Base-by-base conservation (phyloP, 2,797 vertebrate species). In the Tamandua tetradactyla region DNA sequence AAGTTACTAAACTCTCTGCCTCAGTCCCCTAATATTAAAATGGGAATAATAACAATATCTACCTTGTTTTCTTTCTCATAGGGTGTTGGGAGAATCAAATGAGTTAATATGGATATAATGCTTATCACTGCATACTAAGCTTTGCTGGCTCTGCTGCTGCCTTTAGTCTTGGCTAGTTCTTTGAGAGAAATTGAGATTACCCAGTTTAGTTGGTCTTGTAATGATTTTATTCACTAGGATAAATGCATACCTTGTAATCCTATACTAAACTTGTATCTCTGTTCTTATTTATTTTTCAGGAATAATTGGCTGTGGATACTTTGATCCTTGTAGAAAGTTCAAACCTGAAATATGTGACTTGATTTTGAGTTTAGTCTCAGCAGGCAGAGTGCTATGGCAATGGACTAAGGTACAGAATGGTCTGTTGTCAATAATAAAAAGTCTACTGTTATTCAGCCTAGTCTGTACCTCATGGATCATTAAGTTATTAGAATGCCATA, bases 241-340 rank as follows among this genome's bases (percentile, higher is more conserved):
- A 72, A 84, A 76, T 30, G 59, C 66, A 15, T 15, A 47, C 52
- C 79, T 74, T 52, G 2, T 80, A 84, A 84, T 79, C 44, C 79
- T 37, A 69, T 52, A 59, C 20, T 68, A 80, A 94, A n/a, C 6
- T 32, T 80, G 1, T 81, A 7, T 80, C 37, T 83, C 94, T 5
- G 3, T 9, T 96, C 92, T 86, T 93, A n/a, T 93, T 87, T 87
- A n/a, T 97, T 97, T 94, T 97, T 94, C 93, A 98, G 98, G 98
- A 95, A 2, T 98, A 91, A 98, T 98, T 97, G 98, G 98, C 57
- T 97, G 96, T 96, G 98, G 98, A 49, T 98, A 98, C 85, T 98
- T 98, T 94, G 96, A 98, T 94, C 69, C 98, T 10, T 98, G 98
- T 86, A 98, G 98, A 96, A 89, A 94, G 57, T 98, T 98, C 94